These are phyloP conservation scores for Phyllostomus hastatus DNA, from an alignment of 2,113 vertebrate genomes.

Conservation along the genomic window DNA sequence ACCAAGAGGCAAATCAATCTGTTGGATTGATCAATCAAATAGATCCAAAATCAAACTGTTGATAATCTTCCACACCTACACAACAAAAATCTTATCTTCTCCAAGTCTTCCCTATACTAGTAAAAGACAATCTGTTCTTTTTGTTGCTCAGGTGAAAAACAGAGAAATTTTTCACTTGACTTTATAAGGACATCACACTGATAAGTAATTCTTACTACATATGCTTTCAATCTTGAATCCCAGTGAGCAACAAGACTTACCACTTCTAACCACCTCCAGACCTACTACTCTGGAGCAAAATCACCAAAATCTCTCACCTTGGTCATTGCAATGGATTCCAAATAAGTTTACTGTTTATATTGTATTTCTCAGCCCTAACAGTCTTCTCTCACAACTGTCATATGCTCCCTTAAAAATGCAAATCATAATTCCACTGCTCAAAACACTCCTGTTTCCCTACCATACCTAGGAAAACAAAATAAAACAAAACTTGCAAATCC, in stretches of 20 bases:
- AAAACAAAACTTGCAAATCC: neutral
- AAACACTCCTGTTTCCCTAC: neutral
- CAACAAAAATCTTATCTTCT: neutral
- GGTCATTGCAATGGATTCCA: neutral
- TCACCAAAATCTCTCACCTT: neutral
- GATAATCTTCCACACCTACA: neutral
- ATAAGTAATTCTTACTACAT: neutral
- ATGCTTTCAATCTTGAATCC: neutral
- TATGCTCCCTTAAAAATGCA: neutral
- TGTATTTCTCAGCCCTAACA: rapidly evolving
- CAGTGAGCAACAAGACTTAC: neutral
- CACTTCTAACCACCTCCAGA: neutral
- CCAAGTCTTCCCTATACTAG: neutral
- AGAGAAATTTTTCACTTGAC: neutral
- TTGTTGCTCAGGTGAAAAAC: neutral
- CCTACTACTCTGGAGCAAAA: neutral
- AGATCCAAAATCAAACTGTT: neutral
- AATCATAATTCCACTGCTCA: neutral
- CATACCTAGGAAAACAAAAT: neutral
- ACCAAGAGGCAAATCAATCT: neutral
- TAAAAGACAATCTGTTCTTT: neutral
- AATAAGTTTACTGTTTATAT: neutral
- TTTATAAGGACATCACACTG: neutral
- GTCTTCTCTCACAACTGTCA: neutral
- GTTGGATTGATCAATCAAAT: too few species aligned